These are phyloP conservation scores for Vidua macroura DNA, from an alignment of 2,113 vertebrate genomes.

Conservation along the genomic window DNA sequence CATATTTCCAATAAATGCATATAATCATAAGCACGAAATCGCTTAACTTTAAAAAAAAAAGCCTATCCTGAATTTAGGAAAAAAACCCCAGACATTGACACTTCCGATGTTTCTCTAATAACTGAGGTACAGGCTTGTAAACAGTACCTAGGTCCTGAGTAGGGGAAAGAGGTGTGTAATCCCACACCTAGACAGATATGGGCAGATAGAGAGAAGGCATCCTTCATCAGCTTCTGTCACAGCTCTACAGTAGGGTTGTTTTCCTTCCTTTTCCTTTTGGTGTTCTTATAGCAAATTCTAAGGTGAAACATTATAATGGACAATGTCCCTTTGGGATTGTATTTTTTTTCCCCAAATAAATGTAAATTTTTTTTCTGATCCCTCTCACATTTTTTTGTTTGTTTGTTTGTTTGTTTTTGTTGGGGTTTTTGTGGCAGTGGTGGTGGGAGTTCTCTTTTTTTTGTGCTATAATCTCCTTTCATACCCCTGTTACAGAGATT, in stretches of 20 bases:
- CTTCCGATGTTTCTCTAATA: not conserved
- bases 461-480: not conserved
- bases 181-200: too few species aligned
- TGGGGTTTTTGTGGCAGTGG: not conserved
- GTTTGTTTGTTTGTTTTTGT: not conserved
- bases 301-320: not conserved
- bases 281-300: not conserved
- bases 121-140: not conserved
- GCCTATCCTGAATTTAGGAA: not conserved
- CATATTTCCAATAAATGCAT: not conserved
- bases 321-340: not conserved
- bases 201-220: not conserved
- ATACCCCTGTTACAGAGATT: not conserved
- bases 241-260: not conserved
- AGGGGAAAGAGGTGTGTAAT: not conserved
- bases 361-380: not conserved
- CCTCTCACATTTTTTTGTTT: not conserved
- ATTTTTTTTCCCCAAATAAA: not conserved
- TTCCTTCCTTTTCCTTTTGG: not conserved
- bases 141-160: not conserved
- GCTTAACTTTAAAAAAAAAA: not conserved
- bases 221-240: not conserved
- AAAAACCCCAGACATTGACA: rapidly evolving
- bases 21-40: not conserved
- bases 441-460: not conserved